These are phyloP conservation scores for Fistularia commersonii DNA, from an alignment of 2,797 vertebrate genomes.

Conservation along the genomic window DNA sequence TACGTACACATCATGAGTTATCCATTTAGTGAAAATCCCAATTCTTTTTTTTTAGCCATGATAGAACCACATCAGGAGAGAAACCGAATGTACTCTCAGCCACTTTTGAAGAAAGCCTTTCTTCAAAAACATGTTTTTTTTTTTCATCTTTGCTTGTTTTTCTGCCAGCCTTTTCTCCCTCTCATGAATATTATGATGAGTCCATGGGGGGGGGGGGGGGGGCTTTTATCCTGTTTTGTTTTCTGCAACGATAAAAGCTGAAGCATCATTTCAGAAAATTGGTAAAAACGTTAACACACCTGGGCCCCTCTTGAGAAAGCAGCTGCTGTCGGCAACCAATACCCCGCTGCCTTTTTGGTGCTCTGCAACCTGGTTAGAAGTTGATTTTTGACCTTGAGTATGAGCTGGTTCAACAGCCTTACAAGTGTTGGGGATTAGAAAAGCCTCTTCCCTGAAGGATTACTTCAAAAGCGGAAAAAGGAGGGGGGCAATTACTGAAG, in stretches of 20 bases:
- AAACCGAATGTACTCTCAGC: too few relatives aligned
- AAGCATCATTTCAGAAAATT: slow-evolving; percentile 69
- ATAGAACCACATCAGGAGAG: too few relatives aligned
- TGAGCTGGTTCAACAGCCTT: slow-evolving; percentile 33
- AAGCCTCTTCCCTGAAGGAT: slow-evolving; percentile 21
- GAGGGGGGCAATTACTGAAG: too few relatives aligned
- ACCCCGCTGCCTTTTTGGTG: slow-evolving; percentile 49
- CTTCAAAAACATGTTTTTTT: too few relatives aligned
- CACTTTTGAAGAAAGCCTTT: too few relatives aligned
- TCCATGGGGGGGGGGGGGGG: slow-evolving; percentile 1
- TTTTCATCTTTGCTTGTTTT: too few relatives aligned
- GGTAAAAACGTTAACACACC: slow-evolving; percentile 65
- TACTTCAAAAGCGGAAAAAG: slow-evolving; percentile 50
- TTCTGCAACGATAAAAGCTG: slow-evolving; percentile 11
- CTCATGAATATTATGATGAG: slow-evolving; percentile 17
- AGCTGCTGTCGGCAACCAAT: slow-evolving; percentile 58
- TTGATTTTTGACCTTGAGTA: slow-evolving; percentile 50
- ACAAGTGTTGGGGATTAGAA: slow-evolving; percentile 14
- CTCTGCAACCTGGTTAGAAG: slow-evolving; percentile 38
- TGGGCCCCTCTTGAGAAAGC: slow-evolving; percentile 65
- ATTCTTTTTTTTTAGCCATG: too few relatives aligned
- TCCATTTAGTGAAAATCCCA: too few relatives aligned
- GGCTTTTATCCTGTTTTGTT: slow-evolving; percentile 38
- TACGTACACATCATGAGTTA: too few relatives aligned
- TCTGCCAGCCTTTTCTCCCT: background rate